phyloP scores from a whole-genome alignment of 23 tunicate species.

The Styela clava region DNA sequence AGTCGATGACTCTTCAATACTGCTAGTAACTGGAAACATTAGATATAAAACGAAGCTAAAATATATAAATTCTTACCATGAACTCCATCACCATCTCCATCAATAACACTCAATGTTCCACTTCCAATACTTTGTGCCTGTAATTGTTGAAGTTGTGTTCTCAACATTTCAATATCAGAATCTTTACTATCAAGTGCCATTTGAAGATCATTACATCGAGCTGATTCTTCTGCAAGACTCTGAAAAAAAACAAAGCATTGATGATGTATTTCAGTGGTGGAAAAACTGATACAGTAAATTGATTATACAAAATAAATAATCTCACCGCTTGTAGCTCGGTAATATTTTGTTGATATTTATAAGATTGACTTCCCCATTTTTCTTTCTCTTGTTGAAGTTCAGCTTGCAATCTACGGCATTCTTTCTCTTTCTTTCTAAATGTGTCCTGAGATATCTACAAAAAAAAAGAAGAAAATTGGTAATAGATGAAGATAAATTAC shows the following conservation, averaged over 20 bases:
- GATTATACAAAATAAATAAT: neutral
- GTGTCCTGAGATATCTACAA: slow-evolving; percentile 73
- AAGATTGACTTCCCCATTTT: slow-evolving; percentile 39
- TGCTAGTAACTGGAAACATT: too few species aligned
- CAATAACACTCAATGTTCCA: slow-evolving; percentile 14
- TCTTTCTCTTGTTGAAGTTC: slow-evolving; percentile 88
- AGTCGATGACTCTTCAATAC: too few species aligned
- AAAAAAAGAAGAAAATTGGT: neutral
- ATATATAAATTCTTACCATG: slow-evolving; percentile 25
- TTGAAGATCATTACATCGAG: slow-evolving; percentile 52
- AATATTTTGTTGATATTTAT: slow-evolving; percentile 57
- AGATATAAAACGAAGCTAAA: too few species aligned
- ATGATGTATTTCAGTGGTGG: neutral
- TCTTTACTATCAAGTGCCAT: slow-evolving; percentile 79
- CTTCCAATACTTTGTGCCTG: slow-evolving; percentile 16
- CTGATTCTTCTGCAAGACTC: slow-evolving; percentile 64
- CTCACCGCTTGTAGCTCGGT: slow-evolving; percentile 69
- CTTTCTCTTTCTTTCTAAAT: slow-evolving; percentile 80
- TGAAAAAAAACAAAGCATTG: slow-evolving; percentile 19
- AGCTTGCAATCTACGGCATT: slow-evolving; percentile 76
- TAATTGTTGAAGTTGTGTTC: slow-evolving; percentile 37
- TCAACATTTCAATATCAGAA: slow-evolving; percentile 64
- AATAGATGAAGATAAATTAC: neutral
- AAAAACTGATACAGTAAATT: neutral
- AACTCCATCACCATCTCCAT: slow-evolving; percentile 25